These are phyloP conservation scores for Hermaeophaga mercurialis DNA, from an alignment of 2,888 invertebrate genomes.

Conservation along the genomic window DNA sequence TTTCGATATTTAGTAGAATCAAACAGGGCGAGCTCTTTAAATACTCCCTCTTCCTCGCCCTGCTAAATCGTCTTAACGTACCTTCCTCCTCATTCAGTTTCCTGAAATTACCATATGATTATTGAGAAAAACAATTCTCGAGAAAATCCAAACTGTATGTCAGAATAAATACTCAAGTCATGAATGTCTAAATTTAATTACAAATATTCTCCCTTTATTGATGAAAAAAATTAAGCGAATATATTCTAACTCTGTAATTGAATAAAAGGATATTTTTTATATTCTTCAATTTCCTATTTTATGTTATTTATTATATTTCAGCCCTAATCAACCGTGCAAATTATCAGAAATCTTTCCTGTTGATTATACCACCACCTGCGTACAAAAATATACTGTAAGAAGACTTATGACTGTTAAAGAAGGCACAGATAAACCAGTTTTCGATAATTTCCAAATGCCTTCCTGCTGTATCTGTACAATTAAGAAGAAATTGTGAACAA, in stretches of 20 bases:
- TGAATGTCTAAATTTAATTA: not conserved
- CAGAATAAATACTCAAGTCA: not conserved
- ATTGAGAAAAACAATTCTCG: not conserved
- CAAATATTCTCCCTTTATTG: no score
- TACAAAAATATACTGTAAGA: conserved; percentile 61
- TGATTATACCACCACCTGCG: conserved; percentile 62
- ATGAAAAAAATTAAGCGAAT: no score
- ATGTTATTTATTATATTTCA: conserved; percentile 27
- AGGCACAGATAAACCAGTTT: conserved; percentile 40
- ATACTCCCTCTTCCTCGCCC: no score
- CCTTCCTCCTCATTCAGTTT: no score
- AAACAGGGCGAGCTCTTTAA: no score
- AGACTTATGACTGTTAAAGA: conserved; percentile 44
- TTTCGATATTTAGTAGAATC: no score
- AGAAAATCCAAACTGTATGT: not conserved
- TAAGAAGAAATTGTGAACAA: no score
- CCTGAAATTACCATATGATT: no score
- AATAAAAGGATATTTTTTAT: no score
- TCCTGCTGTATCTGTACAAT: conserved; percentile 59
- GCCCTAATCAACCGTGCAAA: conserved; percentile 39
- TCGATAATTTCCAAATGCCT: conserved; percentile 55
- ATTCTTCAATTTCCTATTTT: no score
- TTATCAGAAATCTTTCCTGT: conserved; percentile 54
- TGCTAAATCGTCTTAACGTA: no score
- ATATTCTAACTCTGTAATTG: no score